A percentile compares a stretch with the other conserved stretches of the same genome.
These are phyloP conservation scores for Galeopterus variegatus DNA, from an alignment of 2,113 vertebrate genomes.

Conservation along the genomic window DNA sequence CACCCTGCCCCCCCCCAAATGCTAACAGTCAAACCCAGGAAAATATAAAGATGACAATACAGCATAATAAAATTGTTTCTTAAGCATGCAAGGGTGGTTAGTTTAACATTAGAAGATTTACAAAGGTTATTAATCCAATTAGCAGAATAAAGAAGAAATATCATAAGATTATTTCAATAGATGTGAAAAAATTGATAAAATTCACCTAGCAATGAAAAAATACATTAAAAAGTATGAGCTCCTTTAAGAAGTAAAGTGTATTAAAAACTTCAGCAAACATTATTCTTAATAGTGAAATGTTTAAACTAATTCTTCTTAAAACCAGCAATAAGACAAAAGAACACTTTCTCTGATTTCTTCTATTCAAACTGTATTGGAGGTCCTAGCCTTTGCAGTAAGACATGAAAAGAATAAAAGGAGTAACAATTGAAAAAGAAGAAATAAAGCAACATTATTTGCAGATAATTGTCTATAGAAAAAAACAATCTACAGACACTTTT, in stretches of 20 bases:
- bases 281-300: background rate
- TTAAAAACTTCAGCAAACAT: background rate
- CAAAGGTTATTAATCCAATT: background rate
- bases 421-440: background rate
- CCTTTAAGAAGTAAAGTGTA: background rate
- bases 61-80: background rate
- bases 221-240: background rate
- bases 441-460: background rate
- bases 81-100: background rate
- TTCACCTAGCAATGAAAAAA: slow-evolving; percentile 11
- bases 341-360: background rate
- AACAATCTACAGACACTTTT: background rate
- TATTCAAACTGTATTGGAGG: background rate
- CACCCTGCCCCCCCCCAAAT: background rate
- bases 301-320: slow-evolving; percentile 44
- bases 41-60: background rate
- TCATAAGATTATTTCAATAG: background rate
- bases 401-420: background rate
- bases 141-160: background rate
- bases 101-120: background rate
- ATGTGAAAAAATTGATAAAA: slow-evolving; percentile 22
- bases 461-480: background rate
- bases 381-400: background rate
- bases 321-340: background rate
- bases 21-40: background rate